A percentile compares a stretch with the other conserved stretches of the same genome.
Evolutionary conservation across 1,140 invertebrate species (phyloP).

Genomic region (Neodiprion pinetum): DNA sequence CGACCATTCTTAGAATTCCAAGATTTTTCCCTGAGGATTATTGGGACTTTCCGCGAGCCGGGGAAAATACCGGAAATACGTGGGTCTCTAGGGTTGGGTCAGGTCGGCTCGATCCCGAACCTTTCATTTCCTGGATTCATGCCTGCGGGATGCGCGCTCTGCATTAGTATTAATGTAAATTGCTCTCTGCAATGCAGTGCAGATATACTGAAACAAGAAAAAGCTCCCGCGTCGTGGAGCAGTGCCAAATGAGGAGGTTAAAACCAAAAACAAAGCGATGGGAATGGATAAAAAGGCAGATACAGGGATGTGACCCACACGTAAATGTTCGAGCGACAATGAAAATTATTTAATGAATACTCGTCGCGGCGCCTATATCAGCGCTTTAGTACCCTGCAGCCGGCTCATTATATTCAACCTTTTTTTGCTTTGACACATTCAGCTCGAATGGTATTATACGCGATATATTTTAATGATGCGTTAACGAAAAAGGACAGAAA

Average conservation of each 20-base stretch:
- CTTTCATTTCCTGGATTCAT: neutral
- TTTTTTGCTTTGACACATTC: too few relatives aligned
- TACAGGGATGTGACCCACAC: too few relatives aligned
- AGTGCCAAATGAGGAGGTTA: neutral
- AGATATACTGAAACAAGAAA: constrained; percentile 1
- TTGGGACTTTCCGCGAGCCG: neutral
- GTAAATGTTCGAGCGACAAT: too few relatives aligned
- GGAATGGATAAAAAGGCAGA: too few relatives aligned
- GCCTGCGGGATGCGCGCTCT: neutral
- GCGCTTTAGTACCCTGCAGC: too few relatives aligned
- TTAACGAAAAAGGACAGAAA: too few relatives aligned
- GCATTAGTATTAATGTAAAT: constrained; percentile 6
- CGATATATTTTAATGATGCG: too few relatives aligned
- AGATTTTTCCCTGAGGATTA: too few relatives aligned
- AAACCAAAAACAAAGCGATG: too few relatives aligned
- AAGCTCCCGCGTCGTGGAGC: neutral
- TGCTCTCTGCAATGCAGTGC: constrained; percentile 1
- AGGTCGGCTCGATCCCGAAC: neutral
- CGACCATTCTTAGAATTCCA: too few relatives aligned
- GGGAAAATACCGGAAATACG: neutral
- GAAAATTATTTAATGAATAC: neutral
- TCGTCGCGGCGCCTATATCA: neutral
- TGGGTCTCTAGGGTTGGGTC: neutral
- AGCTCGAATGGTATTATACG: too few relatives aligned
- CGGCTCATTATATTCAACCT: too few relatives aligned